Percentiles rank a stretch among this genome's conserved stretches.
phyloP scores from a whole-genome alignment of 1,140 invertebrate species.

The Trissolcus basalis region DNA sequence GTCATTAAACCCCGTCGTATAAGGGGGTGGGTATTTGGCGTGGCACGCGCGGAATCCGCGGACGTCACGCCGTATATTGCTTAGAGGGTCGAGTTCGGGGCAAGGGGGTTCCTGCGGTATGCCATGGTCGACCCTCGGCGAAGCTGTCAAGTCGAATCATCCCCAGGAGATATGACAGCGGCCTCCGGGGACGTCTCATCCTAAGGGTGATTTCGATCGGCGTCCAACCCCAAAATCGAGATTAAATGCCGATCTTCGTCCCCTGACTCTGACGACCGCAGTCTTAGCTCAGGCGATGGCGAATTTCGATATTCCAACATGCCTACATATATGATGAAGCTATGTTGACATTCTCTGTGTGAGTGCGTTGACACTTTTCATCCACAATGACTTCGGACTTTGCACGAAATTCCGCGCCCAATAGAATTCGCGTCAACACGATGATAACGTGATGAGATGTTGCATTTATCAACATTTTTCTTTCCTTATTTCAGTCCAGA shows the following conservation, averaged over 20 bases:
- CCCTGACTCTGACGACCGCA: slow-evolving; percentile 39
- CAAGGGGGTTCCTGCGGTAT: slow-evolving; percentile 30
- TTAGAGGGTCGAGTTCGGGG: slow-evolving; percentile 26
- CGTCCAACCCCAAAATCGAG: slow-evolving; percentile 70
- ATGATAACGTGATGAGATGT: slow-evolving; percentile 1
- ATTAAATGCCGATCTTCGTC: slow-evolving; percentile 69
- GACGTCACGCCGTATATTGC: slow-evolving; percentile 73
- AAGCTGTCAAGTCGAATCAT: slow-evolving; percentile 73
- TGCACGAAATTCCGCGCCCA: slow-evolving; percentile 3
- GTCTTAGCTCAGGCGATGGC: slow-evolving; percentile 14
- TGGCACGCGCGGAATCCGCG: slow-evolving; percentile 72
- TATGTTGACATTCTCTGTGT: not conserved
- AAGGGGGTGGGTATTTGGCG: slow-evolving; percentile 47
- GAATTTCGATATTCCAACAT: slow-evolving; percentile 39
- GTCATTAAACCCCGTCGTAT: slow-evolving; percentile 71
- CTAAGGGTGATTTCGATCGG: slow-evolving; percentile 61
- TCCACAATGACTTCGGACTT: not conserved
- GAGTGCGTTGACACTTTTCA: slow-evolving; percentile 20
- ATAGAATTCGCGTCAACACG: too few species aligned
- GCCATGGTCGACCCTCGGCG: slow-evolving; percentile 63
- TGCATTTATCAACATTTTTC: not conserved
- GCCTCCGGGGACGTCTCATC: slow-evolving; percentile 61
- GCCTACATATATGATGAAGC: slow-evolving; percentile 1
- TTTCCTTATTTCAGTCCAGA: too few species aligned
- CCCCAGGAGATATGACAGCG: slow-evolving; percentile 70